Evolutionary conservation across 2,888 invertebrate genomes (phyloP).

Genomic region (Nephrotoma appendiculata): DNA sequence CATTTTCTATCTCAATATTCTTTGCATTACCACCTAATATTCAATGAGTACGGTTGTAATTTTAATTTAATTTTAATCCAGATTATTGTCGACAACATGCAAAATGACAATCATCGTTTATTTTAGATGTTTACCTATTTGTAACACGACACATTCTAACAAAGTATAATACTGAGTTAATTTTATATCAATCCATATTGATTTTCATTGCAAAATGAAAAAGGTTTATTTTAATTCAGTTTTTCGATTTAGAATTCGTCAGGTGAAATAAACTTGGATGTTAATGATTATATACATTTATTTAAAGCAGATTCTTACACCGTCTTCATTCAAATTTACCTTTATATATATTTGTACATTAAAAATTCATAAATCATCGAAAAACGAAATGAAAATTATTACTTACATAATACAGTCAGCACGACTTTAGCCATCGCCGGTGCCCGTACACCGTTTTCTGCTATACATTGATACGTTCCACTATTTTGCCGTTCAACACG

Average conservation of each 20-base stretch:
- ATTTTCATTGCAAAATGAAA: too few species aligned
- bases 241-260: too few species aligned
- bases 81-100: background rate
- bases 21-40: background rate
- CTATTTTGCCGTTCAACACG: constrained; percentile 9
- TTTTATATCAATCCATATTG: too few species aligned
- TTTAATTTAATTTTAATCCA: background rate
- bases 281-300: too few species aligned
- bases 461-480: constrained; percentile 10
- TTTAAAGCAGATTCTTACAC: too few species aligned
- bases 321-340: too few species aligned
- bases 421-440: constrained; percentile 8
- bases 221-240: too few species aligned
- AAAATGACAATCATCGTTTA: background rate
- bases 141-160: background rate
- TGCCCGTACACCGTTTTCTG: constrained; percentile 9
- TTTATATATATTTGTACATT: background rate
- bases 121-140: background rate
- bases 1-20: background rate
- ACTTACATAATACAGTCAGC: constrained; percentile 9
- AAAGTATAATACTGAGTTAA: too few species aligned
- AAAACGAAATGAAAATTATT: background rate
- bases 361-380: background rate
- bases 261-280: too few species aligned
- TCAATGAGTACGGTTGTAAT: background rate